Percentiles rank a stretch among this genome's conserved stretches.
These are phyloP conservation scores for Drosophila grimshawi DNA, from an alignment of 1,140 invertebrate species.

Conservation along the genomic window DNA sequence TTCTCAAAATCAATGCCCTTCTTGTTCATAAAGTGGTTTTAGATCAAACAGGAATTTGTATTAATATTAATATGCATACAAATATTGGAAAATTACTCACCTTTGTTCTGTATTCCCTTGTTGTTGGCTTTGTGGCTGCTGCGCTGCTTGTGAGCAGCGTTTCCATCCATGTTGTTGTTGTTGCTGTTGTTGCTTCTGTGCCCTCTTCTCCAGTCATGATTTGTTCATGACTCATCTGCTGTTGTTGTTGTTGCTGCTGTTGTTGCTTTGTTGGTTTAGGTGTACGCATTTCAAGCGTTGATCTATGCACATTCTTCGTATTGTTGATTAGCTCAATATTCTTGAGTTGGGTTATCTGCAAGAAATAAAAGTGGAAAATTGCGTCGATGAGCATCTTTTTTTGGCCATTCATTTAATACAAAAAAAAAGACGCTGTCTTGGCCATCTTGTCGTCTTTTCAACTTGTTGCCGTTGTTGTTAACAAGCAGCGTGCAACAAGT, in stretches of 20 bases:
- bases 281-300: conserved; percentile 69
- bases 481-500: conserved; percentile 43
- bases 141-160: conserved; percentile 58
- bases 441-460: neutral
- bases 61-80: neutral
- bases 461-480: conserved; percentile 20
- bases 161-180: conserved; percentile 65
- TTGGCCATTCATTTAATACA: conserved; percentile 39
- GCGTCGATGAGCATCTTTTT: conserved; percentile 34
- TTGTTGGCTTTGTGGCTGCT: conserved; percentile 43
- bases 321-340: conserved; percentile 84
- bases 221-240: conserved; percentile 48
- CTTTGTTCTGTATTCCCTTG: conserved; percentile 57
- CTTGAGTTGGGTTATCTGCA: conserved; percentile 84
- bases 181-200: conserved; percentile 16
- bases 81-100: conserved; percentile 27
- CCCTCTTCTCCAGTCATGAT: conserved; percentile 31
- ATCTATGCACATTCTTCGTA: conserved; percentile 80
- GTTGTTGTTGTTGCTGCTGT: conserved; percentile 14
- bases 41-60: neutral
- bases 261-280: conserved; percentile 41
- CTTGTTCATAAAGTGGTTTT: too few relatives aligned
- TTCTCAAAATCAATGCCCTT: too few relatives aligned
- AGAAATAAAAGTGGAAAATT: conserved; percentile 56
- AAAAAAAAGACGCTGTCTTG: neutral